Conservation (phyloP, 2,888 invertebrate genomes). For the Bimastos eiseni region DNA sequence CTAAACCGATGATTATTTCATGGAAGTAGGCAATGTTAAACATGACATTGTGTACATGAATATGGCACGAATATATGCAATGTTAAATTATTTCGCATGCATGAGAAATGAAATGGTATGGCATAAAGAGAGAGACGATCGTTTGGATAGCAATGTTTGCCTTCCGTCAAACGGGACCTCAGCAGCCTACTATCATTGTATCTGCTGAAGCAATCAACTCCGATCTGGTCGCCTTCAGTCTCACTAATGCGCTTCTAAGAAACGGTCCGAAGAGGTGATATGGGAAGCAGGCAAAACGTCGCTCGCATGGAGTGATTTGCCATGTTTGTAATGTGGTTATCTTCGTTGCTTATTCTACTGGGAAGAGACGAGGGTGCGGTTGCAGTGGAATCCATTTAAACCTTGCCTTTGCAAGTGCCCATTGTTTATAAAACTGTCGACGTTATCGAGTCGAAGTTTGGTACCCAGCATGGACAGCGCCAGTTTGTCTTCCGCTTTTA, state of each 20-base stretch:
- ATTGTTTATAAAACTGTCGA: constrained; percentile 1
- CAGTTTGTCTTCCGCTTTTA: not conserved
- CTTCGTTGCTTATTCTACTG: constrained; percentile 1
- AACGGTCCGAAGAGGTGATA: not conserved
- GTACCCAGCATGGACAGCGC: not conserved
- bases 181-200: not conserved
- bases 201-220: not conserved
- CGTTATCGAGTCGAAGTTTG: not conserved
- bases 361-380: not conserved
- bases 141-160: too few species aligned
- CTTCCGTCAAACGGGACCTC: too few species aligned
- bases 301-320: not conserved
- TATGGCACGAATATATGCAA: too few species aligned
- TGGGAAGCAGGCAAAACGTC: not conserved
- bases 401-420: not conserved
- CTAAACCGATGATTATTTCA: too few species aligned
- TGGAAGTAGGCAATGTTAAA: too few species aligned
- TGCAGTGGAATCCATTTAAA: not conserved
- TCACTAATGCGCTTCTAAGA: not conserved
- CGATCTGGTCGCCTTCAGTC: not conserved
- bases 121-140: too few species aligned
- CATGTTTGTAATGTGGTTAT: not conserved
- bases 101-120: not conserved
- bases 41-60: too few species aligned
- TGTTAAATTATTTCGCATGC: not conserved